Evolutionary conservation across 2,797 vertebrate genomes (phyloP).

Genomic region (Psittacula echo): DNA sequence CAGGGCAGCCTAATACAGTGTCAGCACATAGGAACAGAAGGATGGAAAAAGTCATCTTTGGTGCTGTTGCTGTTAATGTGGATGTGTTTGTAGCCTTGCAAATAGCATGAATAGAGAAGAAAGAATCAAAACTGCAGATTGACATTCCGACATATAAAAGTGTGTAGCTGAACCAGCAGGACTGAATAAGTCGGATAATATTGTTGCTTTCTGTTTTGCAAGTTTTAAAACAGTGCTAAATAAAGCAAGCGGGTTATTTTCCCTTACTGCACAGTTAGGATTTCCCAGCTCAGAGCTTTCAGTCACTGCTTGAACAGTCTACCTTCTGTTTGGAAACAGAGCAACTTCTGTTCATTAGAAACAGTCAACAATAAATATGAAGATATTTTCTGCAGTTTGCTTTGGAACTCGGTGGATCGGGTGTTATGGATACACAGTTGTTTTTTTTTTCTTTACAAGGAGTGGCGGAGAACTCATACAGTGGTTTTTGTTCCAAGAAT

Average conservation of each 20-base stretch:
- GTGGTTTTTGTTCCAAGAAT: constrained; percentile 60
- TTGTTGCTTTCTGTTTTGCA: constrained; percentile 42
- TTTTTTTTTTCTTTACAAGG: constrained; percentile 21
- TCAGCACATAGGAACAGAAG: not conserved
- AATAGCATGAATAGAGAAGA: not conserved
- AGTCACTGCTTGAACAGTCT: constrained; percentile 69
- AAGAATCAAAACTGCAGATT: not conserved
- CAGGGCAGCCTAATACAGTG: not conserved
- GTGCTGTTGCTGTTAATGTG: not conserved
- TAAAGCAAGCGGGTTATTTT: constrained; percentile 48
- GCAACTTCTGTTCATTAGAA: constrained; percentile 73
- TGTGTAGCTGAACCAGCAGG: not conserved
- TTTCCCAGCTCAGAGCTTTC: constrained; percentile 58
- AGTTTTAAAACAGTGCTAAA: constrained; percentile 35
- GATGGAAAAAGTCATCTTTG: not conserved
- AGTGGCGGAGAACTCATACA: constrained; percentile 18
- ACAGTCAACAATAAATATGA: constrained; percentile 72
- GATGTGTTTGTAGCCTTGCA: not conserved
- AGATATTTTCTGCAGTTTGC: constrained; percentile 69
- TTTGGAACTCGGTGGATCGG: constrained; percentile 59
- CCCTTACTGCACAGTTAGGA: constrained; percentile 20
- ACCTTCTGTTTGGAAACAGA: constrained; percentile 78
- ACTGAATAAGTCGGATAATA: not conserved
- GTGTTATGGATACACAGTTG: constrained; percentile 47
- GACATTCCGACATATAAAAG: not conserved